These are phyloP conservation scores for Limanda limanda DNA, from an alignment of 2,113 vertebrate species.

Conservation along the genomic window DNA sequence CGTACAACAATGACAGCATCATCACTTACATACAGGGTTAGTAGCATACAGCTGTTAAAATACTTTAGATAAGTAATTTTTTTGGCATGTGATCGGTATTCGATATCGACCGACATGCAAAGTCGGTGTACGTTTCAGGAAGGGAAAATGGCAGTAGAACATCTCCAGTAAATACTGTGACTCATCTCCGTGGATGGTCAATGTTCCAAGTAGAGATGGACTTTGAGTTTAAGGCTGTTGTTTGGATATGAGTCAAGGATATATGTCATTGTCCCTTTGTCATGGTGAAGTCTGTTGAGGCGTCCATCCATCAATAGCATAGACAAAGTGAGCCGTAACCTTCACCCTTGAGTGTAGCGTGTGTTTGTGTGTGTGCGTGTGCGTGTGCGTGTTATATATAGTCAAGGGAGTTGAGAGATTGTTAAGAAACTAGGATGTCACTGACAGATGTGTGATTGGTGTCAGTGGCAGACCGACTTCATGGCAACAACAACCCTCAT, in stretches of 20 bases:
- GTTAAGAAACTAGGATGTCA: constrained; percentile 14
- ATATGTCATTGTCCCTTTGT: neutral
- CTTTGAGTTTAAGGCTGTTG: neutral
- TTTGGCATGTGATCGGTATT: too few species aligned
- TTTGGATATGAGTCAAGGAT: neutral
- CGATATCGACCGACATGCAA: too few species aligned
- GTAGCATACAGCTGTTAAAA: too few species aligned
- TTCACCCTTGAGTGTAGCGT: neutral
- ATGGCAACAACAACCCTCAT: constrained; percentile 17
- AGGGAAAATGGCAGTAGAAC: too few species aligned
- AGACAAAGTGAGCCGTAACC: neutral
- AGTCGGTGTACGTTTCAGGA: too few species aligned
- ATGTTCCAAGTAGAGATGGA: neutral
- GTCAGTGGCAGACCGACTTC: constrained; percentile 10
- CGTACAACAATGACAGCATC: too few species aligned
- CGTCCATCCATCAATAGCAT: neutral
- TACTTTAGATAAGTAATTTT: too few species aligned
- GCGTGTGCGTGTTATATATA: constrained; percentile 7
- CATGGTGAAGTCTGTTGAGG: neutral
- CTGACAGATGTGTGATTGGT: constrained; percentile 34
- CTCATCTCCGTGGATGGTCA: neutral
- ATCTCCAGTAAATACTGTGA: neutral
- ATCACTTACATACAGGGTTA: too few species aligned
- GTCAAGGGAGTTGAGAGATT: constrained; percentile 5
- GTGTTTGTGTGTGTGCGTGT: constrained; percentile 30